Percentiles rank a stretch among this genome's conserved stretches.
These are phyloP conservation scores for Parnassius smintheus DNA, from an alignment of 2,888 invertebrate genomes.

Conservation along the genomic window DNA sequence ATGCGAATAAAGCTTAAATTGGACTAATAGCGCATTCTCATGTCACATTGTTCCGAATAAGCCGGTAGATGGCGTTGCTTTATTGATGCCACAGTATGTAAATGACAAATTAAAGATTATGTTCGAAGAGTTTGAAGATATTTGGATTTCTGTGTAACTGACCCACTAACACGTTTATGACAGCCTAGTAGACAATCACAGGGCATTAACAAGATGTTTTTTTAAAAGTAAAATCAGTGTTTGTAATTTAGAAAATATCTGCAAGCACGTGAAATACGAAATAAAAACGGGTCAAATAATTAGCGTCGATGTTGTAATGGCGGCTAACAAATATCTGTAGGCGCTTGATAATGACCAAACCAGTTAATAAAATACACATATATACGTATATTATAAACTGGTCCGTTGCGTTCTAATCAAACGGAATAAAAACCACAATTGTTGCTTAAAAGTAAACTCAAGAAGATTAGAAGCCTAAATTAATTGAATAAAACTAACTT, in stretches of 20 bases:
- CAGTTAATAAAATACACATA: neutral
- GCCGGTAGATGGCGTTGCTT: slow-evolving; percentile 63
- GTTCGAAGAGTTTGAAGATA: slow-evolving; percentile 25
- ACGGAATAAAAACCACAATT: slow-evolving; percentile 12
- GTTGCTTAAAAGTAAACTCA: neutral
- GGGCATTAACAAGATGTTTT: slow-evolving; percentile 38
- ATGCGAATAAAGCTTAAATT: slow-evolving; percentile 52
- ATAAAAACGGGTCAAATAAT: slow-evolving; percentile 4
- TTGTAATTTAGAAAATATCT: slow-evolving; percentile 21
- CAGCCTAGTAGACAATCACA: slow-evolving; percentile 30
- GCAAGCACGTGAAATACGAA: slow-evolving; percentile 26
- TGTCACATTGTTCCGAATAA: slow-evolving; percentile 41
- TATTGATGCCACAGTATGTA: slow-evolving; percentile 45
- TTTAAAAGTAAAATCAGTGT: slow-evolving; percentile 20
- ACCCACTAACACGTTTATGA: slow-evolving; percentile 26
- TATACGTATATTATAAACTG: neutral
- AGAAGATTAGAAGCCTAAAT: too few relatives aligned
- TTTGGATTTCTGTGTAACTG: slow-evolving; percentile 23
- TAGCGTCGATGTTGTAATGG: slow-evolving; percentile 1
- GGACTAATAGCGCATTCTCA: slow-evolving; percentile 33
- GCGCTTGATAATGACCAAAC: neutral
- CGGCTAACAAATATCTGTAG: neutral
- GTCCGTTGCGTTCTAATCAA: slow-evolving; percentile 7
- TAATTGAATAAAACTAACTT: too few relatives aligned
- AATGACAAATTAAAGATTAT: slow-evolving; percentile 34